Base-by-base conservation (phyloP, 2,113 vertebrate genomes). In the Dermatemys mawii region DNA sequence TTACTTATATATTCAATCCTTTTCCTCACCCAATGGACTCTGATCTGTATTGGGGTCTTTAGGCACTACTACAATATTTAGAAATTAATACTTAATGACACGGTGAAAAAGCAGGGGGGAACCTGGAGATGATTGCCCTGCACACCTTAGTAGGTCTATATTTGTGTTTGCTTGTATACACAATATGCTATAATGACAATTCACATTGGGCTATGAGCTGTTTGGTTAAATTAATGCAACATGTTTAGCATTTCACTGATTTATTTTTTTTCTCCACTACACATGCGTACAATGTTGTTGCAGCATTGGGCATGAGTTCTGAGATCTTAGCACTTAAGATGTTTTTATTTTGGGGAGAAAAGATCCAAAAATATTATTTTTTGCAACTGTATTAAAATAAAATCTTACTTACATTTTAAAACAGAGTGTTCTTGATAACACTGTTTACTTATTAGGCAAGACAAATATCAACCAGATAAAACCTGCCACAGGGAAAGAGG, bases 291-390 rank as follows among this genome's bases (percentile, higher is more conserved):
- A 60, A 9, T 50, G 50, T 22, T n/a, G 63, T 48, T 26, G 54
- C 78, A 89, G 35, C 12, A 4, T 5, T 83, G n/a, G 24, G 75
- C 67, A 38, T 76, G 78, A 91, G 24, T 84, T 46, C 48, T 35
- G 81, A 60, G 35, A 75, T 57, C 54, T 8, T 75, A 46, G 41
- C 51, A 50, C 13, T 63, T 70, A 24, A 0, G 0, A 4, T 93
- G 5, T 76, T 93, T 89, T 83, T 85, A 81, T 46, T 91, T 76
- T 11, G 35, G 85, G 24, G n/a, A 75, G 38, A 50, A 67, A 51
- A 90, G 41, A 83, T 16, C 17, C 90, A 85, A 2, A 14, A 60
- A 57, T 53, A 35, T 82, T 89, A 35, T 78, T 88, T 90, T 70
- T 53, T 88, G 53, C 27, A 87, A 3, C 24, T 13, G 3, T 80